Base-by-base conservation (phyloP, 2,888 invertebrate species). In the Caenorhabditis sp. region DNA sequence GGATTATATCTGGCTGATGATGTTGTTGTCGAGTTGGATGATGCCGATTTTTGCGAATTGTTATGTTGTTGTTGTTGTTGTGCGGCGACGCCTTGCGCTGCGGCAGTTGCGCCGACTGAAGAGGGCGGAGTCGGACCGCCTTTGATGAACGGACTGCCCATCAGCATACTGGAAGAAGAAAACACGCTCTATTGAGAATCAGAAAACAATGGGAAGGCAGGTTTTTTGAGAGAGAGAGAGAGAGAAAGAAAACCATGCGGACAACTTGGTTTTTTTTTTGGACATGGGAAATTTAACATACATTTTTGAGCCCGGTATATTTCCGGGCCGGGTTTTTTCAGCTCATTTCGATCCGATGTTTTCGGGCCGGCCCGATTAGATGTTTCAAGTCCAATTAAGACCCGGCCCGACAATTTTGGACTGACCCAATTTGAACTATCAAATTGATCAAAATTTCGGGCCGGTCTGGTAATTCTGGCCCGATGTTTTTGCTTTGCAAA, bases 81-180 rank as follows among this genome's bases (percentile, higher is more conserved):
- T n/a, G 63, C 51, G 50, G 62, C 60, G 31, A 37, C 63, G 19
- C 63, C 61, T 27, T 43, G 59, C 19, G 58, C 62, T 0, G 59
- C 61, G 24, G 51, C 64, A 4, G 64, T 50, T 49, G 8, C 62
- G 49, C 69, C 69, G 57, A 26, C 55, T 0, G 53, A 36, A 1
- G 62, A 31, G 10, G 68, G 68, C 21, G 72, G 66, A 36, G 78
- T 58, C 10, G 66, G 62, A n/a, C 63, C 68, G 58, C 68, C 69
- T 54, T 79, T 79, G 66, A 79, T 62, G 65, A 79, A 73, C 27
- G 77, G 77, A 3, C 75, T 72, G 23, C 79, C 79, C 68, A 79
- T 79, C 49, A 79, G 68, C 73, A 79, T 75, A 73, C 79, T 79
- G 68, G 63, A 79, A 65, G 19, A 50, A n/a, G 12, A 26, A 53